Evolutionary conservation across 1,140 invertebrate genomes (phyloP), one percentile per base, ranked within the genome.

Genomic region (Ceratina calcarata): DNA sequence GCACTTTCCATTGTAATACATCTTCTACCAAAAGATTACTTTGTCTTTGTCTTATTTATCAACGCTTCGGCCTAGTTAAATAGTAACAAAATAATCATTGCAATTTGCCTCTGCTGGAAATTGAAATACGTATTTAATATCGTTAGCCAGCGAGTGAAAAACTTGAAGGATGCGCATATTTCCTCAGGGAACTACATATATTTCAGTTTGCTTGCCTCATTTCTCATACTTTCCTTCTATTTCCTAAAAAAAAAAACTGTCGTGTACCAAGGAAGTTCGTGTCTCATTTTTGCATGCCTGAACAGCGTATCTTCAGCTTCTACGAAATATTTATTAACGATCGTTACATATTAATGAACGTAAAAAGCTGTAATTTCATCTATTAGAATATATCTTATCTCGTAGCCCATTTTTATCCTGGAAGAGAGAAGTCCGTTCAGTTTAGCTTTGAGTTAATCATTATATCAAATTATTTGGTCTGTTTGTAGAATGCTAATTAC

Each of bases 41-140:
- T 60, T 60, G n/a, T n/a, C n/a, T 22, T 13, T 13, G 0, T 20
- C 6, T 16, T 3, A 16, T 15, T 4, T 6, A 24, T 67, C 16
- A 51, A 24, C 18, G n/a, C 49, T 22, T 67, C 15, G 16, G 10
- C 4, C 7, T 4, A 16, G 1, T 53, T 24, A 8, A 51, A 67
- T 53, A 51, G 37, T 45, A 45, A 45, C 3, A 10, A 10, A 53
- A 13, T 12, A 53, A 51, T 12, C 3, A 13, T 13, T 24, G 13
- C 16, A 20, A 51, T 27, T 68, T 24, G 16, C 3, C 16, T 12
- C n/a, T 24, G 7, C 45, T 2, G 12, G 66, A 18, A 68, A 68
- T n/a, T 64, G 27, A 64, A 37, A 37, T 64, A 68, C 24, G 20
- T 24, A 13, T 68, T 68, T 68, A 24, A 68, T 68, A 27, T 51